Percentiles rank a stretch among this genome's conserved stretches.
Conservation (phyloP, 2,888 invertebrate genomes). For the Chironomus riparius region DNA sequence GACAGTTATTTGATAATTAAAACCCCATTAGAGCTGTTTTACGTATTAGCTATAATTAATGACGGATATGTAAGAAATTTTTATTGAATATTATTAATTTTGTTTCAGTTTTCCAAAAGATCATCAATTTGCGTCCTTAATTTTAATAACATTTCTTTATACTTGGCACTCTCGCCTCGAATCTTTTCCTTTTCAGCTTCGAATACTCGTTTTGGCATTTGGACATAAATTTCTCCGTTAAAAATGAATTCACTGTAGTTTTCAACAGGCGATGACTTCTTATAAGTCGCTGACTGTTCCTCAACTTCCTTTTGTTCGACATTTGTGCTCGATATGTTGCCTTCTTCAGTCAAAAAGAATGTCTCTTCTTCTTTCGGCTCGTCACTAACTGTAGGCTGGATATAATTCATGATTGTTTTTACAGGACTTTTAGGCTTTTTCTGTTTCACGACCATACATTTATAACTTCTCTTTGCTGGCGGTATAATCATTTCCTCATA, state of each 20-base stretch:
- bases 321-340: background rate
- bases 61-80: background rate
- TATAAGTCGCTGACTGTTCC: background rate
- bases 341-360: background rate
- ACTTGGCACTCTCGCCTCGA: conserved; percentile 31
- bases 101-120: background rate
- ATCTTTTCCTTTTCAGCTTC: conserved; percentile 34
- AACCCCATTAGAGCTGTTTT: too few relatives aligned
- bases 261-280: background rate
- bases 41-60: too few relatives aligned
- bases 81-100: too few relatives aligned
- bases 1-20: background rate
- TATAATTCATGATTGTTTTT: background rate
- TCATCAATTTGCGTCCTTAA: conserved; percentile 29
- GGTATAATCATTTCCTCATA: background rate
- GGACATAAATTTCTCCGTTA: conserved; percentile 38
- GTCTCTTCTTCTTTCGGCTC: background rate
- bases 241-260: conserved; percentile 33
- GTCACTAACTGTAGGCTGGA: background rate
- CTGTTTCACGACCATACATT: background rate
- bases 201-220: conserved; percentile 38
- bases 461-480: background rate
- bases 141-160: conserved; percentile 32
- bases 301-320: background rate
- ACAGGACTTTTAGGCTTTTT: background rate